Evolutionary conservation across 2,113 vertebrate species (phyloP).

Genomic region (Leucoraja erinaceus): DNA sequence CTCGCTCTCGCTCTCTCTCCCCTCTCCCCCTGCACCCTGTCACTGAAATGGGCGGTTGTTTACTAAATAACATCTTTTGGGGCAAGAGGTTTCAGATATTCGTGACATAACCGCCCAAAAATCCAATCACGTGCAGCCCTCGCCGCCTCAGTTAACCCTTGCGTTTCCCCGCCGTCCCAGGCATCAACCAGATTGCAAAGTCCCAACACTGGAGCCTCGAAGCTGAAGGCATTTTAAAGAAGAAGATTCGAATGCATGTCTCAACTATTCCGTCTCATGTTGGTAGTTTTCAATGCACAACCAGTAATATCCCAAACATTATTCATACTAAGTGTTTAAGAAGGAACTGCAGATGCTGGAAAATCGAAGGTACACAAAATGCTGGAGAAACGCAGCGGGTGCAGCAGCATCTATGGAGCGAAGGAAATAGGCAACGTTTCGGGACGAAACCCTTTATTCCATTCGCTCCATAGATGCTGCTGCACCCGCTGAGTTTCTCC

Average conservation of each 20-base stretch:
- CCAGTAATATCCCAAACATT: too few species aligned
- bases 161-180: neutral
- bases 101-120: slow-evolving; percentile 59
- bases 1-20: neutral
- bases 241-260: neutral
- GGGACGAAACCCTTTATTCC: too few species aligned
- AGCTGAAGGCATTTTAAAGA: neutral
- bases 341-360: too few species aligned
- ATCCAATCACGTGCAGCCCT: slow-evolving; percentile 60
- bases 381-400: too few species aligned
- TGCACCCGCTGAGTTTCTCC: too few species aligned
- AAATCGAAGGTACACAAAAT: too few species aligned
- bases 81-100: slow-evolving; percentile 18
- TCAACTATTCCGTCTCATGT: too few species aligned
- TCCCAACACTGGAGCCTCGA: neutral
- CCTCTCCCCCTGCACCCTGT: neutral
- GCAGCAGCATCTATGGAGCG: too few species aligned
- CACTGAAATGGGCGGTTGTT: neutral
- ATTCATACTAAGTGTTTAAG: too few species aligned
- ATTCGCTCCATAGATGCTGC: too few species aligned
- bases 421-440: too few species aligned
- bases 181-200: neutral
- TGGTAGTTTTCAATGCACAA: too few species aligned
- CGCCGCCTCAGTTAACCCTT: slow-evolving; percentile 58
- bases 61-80: neutral